A percentile compares a stretch with the other conserved stretches of the same genome.
Evolutionary conservation across 2,888 invertebrate genomes (phyloP).

Genomic region (Limnephilus rhombicus): DNA sequence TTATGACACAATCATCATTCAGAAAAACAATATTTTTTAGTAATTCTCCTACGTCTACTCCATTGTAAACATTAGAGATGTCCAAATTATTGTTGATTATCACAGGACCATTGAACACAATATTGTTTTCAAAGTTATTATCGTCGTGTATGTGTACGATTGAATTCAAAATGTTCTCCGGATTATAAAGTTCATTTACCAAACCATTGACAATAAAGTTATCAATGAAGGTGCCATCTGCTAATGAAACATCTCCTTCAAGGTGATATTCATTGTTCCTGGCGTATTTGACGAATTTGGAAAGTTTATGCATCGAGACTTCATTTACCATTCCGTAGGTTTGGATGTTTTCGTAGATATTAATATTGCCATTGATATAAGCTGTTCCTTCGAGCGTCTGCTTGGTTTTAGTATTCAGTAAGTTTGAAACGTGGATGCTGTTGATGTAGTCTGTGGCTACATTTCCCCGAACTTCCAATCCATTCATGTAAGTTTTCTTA

Average conservation of each 20-base stretch:
- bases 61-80: slow-evolving; percentile 68
- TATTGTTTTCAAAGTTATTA: slow-evolving; percentile 68
- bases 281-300: slow-evolving; percentile 54
- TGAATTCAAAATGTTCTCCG: slow-evolving; percentile 67
- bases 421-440: slow-evolving; percentile 69
- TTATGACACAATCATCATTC: slow-evolving; percentile 66
- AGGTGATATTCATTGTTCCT: slow-evolving; percentile 66
- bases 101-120: slow-evolving; percentile 66
- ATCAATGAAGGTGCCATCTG: slow-evolving; percentile 50
- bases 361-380: slow-evolving; percentile 69
- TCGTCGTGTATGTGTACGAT: slow-evolving; percentile 66
- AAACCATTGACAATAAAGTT: slow-evolving; percentile 66
- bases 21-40: slow-evolving; percentile 69
- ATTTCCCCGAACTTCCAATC: slow-evolving; percentile 69
- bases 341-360: slow-evolving; percentile 66
- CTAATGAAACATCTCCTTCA: slow-evolving; percentile 68
- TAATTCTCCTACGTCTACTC: slow-evolving; percentile 68
- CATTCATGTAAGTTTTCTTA: slow-evolving; percentile 69
- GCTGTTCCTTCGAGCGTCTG: slow-evolving; percentile 70
- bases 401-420: slow-evolving; percentile 71
- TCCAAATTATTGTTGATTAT: slow-evolving; percentile 68
- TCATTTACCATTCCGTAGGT: slow-evolving; percentile 50
- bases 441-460: slow-evolving; percentile 71
- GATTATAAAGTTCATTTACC: slow-evolving; percentile 67
- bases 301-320: slow-evolving; percentile 34